A percentile compares a stretch with the other conserved stretches of the same genome.
These are phyloP conservation scores for Drosophila rufa DNA, from an alignment of 1,140 invertebrate species.

Conservation along the genomic window DNA sequence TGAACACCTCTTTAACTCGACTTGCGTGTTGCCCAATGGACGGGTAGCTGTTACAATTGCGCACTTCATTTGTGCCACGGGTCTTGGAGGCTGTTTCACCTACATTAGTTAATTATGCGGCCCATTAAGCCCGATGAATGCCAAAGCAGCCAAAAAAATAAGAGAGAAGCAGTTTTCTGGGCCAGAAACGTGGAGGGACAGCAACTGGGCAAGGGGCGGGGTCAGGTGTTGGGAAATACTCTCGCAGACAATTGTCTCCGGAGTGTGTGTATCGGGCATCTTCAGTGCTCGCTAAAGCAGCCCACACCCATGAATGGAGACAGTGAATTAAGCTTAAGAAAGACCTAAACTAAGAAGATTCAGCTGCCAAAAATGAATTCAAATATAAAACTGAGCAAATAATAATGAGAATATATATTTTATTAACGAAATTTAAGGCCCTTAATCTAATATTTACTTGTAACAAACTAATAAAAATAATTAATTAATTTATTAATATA, in stretches of 20 bases:
- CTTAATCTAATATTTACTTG: background rate
- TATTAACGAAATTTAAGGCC: background rate
- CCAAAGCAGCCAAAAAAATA: slow-evolving; percentile 10
- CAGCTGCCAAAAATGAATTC: no score
- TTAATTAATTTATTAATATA: background rate
- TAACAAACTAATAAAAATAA: no score
- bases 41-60: slow-evolving; percentile 58
- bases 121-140: slow-evolving; percentile 59
- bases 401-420: no score
- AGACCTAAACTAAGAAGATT: no score
- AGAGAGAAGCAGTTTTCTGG: background rate
- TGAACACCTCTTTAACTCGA: slow-evolving; percentile 10
- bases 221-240: slow-evolving; percentile 37
- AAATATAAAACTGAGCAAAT: no score
- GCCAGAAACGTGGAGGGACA: slow-evolving; percentile 2
- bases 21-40: slow-evolving; percentile 47
- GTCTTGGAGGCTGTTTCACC: slow-evolving; percentile 60
- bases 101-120: slow-evolving; percentile 78
- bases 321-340: background rate
- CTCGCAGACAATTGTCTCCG: slow-evolving; percentile 36
- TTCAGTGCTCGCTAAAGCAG: slow-evolving; percentile 20
- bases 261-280: slow-evolving; percentile 25
- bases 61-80: slow-evolving; percentile 62
- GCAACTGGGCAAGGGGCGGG: slow-evolving; percentile 14
- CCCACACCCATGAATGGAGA: slow-evolving; percentile 23